Percentiles rank a stretch among this genome's conserved stretches.
phyloP scores from a whole-genome alignment of 2,797 vertebrate genomes.

The Crotalus adamanteus region DNA sequence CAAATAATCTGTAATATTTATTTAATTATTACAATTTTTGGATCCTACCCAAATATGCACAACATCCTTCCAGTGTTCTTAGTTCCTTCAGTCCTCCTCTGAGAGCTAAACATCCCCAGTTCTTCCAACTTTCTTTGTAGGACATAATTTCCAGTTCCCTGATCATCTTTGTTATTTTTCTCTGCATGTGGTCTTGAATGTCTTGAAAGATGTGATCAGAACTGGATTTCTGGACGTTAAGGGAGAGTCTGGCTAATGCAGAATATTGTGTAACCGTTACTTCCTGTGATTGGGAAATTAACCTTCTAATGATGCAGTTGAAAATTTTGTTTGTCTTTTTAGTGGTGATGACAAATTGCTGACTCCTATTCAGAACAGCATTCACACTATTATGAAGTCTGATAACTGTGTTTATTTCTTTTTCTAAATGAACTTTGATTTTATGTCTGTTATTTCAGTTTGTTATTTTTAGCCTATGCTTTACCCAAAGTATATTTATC shows the following conservation, averaged over 20 bases:
- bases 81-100: not conserved
- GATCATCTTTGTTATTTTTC: not conserved
- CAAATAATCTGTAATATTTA: not conserved
- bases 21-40: not conserved
- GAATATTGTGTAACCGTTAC: not conserved
- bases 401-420: not conserved
- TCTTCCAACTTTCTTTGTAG: not conserved
- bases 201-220: not conserved
- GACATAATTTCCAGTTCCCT: not conserved
- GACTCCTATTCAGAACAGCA: not conserved
- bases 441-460: not conserved
- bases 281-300: not conserved
- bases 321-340: not conserved
- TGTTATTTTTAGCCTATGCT: not conserved
- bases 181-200: not conserved
- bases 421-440: not conserved
- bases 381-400: not conserved
- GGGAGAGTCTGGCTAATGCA: not conserved
- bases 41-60: not conserved
- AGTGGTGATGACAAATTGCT: not conserved
- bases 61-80: not conserved
- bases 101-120: not conserved
- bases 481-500: not conserved
- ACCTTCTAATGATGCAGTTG: not conserved
- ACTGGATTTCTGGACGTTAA: not conserved